Percentiles rank a stretch among this genome's conserved stretches.
phyloP scores from a whole-genome alignment of 2,113 vertebrate genomes.

The Orthochromis malagaraziensis region DNA sequence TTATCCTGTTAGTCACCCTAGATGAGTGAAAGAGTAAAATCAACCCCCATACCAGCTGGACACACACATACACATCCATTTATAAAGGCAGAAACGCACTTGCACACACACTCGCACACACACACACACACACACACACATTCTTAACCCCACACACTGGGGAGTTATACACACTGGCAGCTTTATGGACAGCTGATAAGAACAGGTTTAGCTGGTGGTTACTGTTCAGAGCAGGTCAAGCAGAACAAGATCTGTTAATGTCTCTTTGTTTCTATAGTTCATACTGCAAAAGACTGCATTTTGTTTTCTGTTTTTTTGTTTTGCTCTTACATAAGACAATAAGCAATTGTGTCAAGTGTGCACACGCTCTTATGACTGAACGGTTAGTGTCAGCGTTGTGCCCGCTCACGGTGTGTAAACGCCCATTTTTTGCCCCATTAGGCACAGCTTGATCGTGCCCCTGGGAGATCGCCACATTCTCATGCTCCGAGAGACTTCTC shows the following conservation, averaged over 20 bases:
- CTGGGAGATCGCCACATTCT: slow-evolving; percentile 33
- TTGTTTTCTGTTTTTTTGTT: slow-evolving; percentile 20
- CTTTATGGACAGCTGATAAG: slow-evolving; percentile 68
- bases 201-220: slow-evolving; percentile 62
- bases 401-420: slow-evolving; percentile 42
- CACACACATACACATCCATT: slow-evolving; percentile 4
- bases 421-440: slow-evolving; percentile 58
- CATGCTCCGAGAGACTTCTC: slow-evolving; percentile 6
- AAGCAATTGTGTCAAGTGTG: slow-evolving; percentile 47
- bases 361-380: slow-evolving; percentile 24
- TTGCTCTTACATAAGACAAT: slow-evolving; percentile 44
- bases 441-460: slow-evolving; percentile 48
- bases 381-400: slow-evolving; percentile 41
- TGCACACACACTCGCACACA: slow-evolving; percentile 10
- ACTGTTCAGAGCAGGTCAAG: slow-evolving; percentile 69
- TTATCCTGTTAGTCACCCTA: slow-evolving; percentile 75
- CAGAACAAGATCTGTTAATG: slow-evolving; percentile 63
- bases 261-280: slow-evolving; percentile 58
- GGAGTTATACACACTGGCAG: slow-evolving; percentile 23
- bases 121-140: slow-evolving; percentile 32
- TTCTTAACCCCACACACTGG: slow-evolving; percentile 28
- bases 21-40: slow-evolving; percentile 70
- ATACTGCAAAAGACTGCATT: slow-evolving; percentile 32
- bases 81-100: background rate
- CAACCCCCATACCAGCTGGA: slow-evolving; percentile 71